Base-by-base conservation (phyloP, 2,888 invertebrate species). In the Drosophila maculinotata region DNA sequence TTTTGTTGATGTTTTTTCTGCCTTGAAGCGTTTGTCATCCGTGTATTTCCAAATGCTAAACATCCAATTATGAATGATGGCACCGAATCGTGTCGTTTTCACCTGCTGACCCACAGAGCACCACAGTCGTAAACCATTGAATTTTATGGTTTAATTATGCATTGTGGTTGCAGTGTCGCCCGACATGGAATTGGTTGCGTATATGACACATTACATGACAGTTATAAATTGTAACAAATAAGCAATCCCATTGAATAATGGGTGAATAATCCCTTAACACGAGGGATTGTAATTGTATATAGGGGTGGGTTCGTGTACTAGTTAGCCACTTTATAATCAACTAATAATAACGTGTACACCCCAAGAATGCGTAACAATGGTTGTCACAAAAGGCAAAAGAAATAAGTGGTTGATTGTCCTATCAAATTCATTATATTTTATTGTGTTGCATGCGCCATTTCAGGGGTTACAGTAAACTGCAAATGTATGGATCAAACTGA, bases 321-420 rank as follows among this genome's bases (percentile, higher is more conserved):
- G 60, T 26, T 56, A 74, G 58, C 59, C 75, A 63, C 87, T 82
- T 65, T 67, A 68, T 76, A 56, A 63, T 39, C 47, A 67, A 33
- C 64, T 80, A 80, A 74, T 84, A 70, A 83, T 64, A 79, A 60
- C 83, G 85, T 85, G 73, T 82, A 83, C 63, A 51, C 60, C 33
- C 17, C 44, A n/a, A n/a, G 15, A 51, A 38, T 33, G 36, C 30
- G n/a, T 30, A 35, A 66, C 45, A 66, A 76, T 69, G 39, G 36
- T 14, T 12, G 28, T 36, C 26, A 53, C 25, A 54, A 53, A 62
- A 17, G 12, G 45, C 15, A 38, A 28, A n/a, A 23, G 12, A n/a
- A 53, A 28, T 42, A 42, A 59, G 74, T 83, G 57, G 74, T 77
- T 77, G 81, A 83, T 76, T 69, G 74, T 31, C 51, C 48, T 47